Evolutionary conservation across 2,888 invertebrate species (phyloP).

Genomic region (Dicycla oo): DNA sequence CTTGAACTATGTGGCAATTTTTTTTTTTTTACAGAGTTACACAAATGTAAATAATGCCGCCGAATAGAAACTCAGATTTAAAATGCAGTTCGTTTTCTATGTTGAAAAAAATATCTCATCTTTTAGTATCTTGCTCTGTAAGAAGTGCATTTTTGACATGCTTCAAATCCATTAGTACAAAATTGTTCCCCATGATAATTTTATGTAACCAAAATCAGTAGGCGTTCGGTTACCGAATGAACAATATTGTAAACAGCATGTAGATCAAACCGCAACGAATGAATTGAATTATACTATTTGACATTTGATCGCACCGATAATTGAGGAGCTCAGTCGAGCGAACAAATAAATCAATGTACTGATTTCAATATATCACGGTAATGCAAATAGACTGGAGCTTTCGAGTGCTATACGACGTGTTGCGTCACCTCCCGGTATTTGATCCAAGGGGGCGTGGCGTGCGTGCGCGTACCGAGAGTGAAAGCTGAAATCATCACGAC

Average conservation of each 20-base stretch:
- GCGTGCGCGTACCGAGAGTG: slow-evolving; percentile 80
- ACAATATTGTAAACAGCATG: slow-evolving; percentile 36
- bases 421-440: slow-evolving; percentile 65
- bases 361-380: slow-evolving; percentile 65
- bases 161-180: not conserved
- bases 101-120: too few relatives aligned
- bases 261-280: slow-evolving; percentile 46
- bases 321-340: slow-evolving; percentile 63
- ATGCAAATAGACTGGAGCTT: slow-evolving; percentile 68
- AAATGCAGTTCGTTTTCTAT: too few relatives aligned
- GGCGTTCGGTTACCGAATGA: slow-evolving; percentile 22
- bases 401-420: slow-evolving; percentile 70
- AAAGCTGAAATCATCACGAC: slow-evolving; percentile 84
- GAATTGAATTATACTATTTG: slow-evolving; percentile 51
- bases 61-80: not conserved
- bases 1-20: too few relatives aligned
- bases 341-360: slow-evolving; percentile 65
- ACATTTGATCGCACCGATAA: slow-evolving; percentile 59
- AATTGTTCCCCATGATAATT: not conserved
- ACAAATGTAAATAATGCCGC: too few relatives aligned
- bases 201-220: slow-evolving; percentile 45
- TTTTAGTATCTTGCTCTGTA: not conserved
- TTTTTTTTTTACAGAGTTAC: not conserved
- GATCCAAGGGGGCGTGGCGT: slow-evolving; percentile 69
- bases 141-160: not conserved